Base-by-base conservation (phyloP, 2,113 vertebrate genomes). In the Anser brachyrhynchus region DNA sequence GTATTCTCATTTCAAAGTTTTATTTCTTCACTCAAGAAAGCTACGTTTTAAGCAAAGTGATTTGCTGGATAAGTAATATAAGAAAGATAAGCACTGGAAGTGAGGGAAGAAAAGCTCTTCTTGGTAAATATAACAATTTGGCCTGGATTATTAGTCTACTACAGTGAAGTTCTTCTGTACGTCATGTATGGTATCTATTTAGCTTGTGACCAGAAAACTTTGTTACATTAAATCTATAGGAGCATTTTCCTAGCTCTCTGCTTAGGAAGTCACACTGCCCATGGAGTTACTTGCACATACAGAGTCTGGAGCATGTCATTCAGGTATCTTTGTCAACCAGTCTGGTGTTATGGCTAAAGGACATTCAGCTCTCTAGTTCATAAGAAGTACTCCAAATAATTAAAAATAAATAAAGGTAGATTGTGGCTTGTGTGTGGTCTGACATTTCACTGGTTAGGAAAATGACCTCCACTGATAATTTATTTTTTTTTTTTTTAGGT, bases 141-240 rank as follows among this genome's bases (percentile, higher is more conserved):
- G 57, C 58, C 26, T 41, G 43, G 64, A 54, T 84, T 86, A 92
- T 84, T 86, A 92, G 51, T 78, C 31, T 84, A 21, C 10, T 46
- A 41, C 19, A 69, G 75, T 75, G 54, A 81, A 90, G 54, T 87
- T 39, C 10, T 87, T 91, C 21, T 35, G 22, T 84, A 73, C 49
- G 94, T 95, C 11, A 59, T 57, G 21, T 19, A 94, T 31, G 9
- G 4, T 81, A 33, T 93, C 92, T 95, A 89, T 93, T 85, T 87
- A 90, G 43, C 43, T 81, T 31, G 70, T 33, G 66, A 58, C 10
- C 87, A 20, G 61, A 44, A 58, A 67, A 17, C 39, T 83, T 37
- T 62, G 23, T 65, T 44, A 43, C 4, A 37, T 31, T 69, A 87
- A 90, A 67, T 6, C 10, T 76, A 79, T 7, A 39, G 20, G 93